A percentile compares a stretch with the other conserved stretches of the same genome.
These are phyloP conservation scores for Electrophaes corylata DNA, from an alignment of 2,888 invertebrate genomes.

Conservation along the genomic window DNA sequence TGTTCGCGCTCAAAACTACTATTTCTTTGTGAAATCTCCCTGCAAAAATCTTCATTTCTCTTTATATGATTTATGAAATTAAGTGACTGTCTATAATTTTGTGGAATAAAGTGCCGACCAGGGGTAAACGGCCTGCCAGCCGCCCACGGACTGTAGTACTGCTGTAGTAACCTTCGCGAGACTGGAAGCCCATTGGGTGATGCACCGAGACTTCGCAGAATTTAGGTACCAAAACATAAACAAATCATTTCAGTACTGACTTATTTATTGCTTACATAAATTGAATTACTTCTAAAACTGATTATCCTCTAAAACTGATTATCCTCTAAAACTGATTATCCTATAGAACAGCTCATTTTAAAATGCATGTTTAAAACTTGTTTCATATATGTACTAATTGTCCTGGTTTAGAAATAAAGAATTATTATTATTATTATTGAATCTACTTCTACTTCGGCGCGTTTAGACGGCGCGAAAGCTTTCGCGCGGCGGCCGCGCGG, in stretches of 20 bases:
- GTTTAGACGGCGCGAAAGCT: too few species aligned
- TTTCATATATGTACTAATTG: too few species aligned
- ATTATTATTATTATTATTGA: too few species aligned
- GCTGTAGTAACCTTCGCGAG: constrained; percentile 61
- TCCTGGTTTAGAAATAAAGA: too few species aligned
- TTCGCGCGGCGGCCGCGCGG: too few species aligned
- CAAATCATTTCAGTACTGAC: not conserved
- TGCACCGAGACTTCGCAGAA: constrained; percentile 55
- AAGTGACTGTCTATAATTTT: constrained; percentile 50
- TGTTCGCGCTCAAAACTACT: constrained; percentile 50
- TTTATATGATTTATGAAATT: constrained; percentile 46
- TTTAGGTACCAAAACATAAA: constrained; percentile 38
- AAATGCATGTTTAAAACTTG: too few species aligned
- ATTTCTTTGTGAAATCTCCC: constrained; percentile 42
- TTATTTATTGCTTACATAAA: not conserved
- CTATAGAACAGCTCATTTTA: too few species aligned
- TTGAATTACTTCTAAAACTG: too few species aligned
- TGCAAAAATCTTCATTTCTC: constrained; percentile 23
- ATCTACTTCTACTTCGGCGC: too few species aligned
- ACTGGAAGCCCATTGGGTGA: constrained; percentile 55
- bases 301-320: too few species aligned
- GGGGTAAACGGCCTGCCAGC: constrained; percentile 67
- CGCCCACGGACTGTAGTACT: constrained; percentile 73
- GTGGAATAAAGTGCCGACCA: constrained; percentile 54
- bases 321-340: too few species aligned